Evolutionary conservation across 2,797 vertebrate genomes (phyloP).

Genomic region (Hydrophis major): DNA sequence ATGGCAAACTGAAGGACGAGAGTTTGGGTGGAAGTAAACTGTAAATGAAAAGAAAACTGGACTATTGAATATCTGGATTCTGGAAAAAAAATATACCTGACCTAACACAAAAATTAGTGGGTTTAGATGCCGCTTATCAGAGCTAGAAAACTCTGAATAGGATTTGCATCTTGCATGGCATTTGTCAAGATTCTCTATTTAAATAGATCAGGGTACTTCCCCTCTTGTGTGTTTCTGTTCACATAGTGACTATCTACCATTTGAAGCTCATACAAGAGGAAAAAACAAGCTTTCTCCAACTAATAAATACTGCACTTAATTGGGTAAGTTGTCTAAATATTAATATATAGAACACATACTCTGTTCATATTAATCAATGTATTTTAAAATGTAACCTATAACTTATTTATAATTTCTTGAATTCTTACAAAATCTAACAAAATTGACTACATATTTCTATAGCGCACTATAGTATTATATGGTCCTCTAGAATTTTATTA

Average conservation of each 20-base stretch:
- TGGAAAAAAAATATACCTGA: not conserved
- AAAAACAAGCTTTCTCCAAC: not conserved
- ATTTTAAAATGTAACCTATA: not conserved
- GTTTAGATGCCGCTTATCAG: not conserved
- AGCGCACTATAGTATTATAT: not conserved
- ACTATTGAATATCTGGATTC: not conserved
- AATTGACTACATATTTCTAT: not conserved
- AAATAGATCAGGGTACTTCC: not conserved
- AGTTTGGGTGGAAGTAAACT: not conserved
- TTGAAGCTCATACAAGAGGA: not conserved
- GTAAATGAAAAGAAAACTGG: not conserved
- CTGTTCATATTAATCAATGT: not conserved
- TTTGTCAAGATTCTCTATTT: not conserved
- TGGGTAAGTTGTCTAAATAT: not conserved
- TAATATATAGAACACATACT: not conserved
- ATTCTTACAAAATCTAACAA: not conserved
- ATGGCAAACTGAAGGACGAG: not conserved
- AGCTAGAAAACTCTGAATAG: not conserved
- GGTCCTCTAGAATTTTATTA: not conserved
- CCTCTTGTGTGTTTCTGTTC: not conserved
- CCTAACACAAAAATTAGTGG: not conserved
- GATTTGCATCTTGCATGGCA: not conserved
- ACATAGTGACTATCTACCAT: not conserved
- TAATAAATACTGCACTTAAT: not conserved
- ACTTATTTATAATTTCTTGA: not conserved